Evolutionary conservation across 2,797 vertebrate genomes (phyloP), one percentile per base, ranked within the genome.

Genomic region (Coilia nasus): DNA sequence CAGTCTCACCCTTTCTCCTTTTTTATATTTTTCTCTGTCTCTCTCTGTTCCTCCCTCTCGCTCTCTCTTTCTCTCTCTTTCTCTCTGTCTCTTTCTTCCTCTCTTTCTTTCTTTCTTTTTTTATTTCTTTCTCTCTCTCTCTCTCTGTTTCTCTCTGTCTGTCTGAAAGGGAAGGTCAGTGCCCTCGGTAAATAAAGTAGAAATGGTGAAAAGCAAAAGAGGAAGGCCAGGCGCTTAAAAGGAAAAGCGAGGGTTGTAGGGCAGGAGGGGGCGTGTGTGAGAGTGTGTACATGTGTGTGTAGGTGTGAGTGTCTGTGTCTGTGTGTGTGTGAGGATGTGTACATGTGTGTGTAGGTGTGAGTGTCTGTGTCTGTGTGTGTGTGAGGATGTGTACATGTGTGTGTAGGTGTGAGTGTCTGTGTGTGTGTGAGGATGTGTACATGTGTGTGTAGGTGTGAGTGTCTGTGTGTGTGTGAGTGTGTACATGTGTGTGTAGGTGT

Each of bases 201-300:
- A 92, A 92, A 86, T 87, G 88, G 85, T 89, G 87, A 89, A 91
- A 90, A 91, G 85, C 89, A 89, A 93, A 93, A 92, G 90, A 81
- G 94, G 91, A 95, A 95, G 91, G 90, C 82, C 81, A n/a, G n/a
- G n/a, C n/a, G 83, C 89, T 86, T 89, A 90, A 92, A 93, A 93
- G 89, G 92, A 83, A 88, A 83, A 89, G 85, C 83, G 84, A 86
- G 64, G n/a, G 57, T 67, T 28, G 12, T 12, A 28, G 62, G 54
- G 84, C 82, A 80, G 84, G 80, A 86, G 75, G 80, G 78, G 31
- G 71, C 21, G 67, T 46, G 62, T 54, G 85, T 17, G 59, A 21
- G 57, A 6, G 17, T 59, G 57, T 59, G 57, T 59, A 60, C 35
- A 41, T 46, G 82, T 2, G 28, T 9, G n/a, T 46, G 19, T 56